phyloP scores from a whole-genome alignment of 2,888 invertebrate genomes.

The Polietes domitor region DNA sequence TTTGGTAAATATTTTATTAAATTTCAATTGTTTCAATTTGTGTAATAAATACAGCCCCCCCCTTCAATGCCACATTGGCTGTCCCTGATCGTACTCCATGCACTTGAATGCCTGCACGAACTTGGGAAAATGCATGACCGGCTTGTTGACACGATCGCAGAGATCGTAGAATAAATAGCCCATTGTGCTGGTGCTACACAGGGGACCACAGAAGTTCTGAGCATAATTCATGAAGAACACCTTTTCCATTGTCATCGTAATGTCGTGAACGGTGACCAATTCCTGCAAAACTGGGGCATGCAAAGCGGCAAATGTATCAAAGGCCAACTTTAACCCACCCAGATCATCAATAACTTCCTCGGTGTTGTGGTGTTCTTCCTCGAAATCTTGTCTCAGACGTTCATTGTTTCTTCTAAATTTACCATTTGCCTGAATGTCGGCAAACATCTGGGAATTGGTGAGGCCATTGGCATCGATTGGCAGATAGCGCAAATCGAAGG shows the following conservation, averaged over 20 bases:
- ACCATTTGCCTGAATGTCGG: not conserved
- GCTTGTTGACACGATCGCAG: constrained; percentile 3
- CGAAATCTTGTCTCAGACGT: not conserved
- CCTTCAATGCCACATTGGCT: not conserved
- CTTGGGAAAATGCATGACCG: not conserved
- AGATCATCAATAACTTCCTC: constrained; percentile 2
- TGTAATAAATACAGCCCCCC: not conserved
- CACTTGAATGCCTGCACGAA: not conserved
- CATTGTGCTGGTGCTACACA: not conserved
- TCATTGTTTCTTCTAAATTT: not conserved
- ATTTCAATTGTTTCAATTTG: too few species aligned
- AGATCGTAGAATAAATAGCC: not conserved
- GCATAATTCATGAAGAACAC: constrained; percentile 18
- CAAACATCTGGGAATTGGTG: not conserved
- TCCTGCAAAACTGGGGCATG: not conserved
- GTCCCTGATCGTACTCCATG: not conserved
- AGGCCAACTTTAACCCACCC: constrained; percentile 12
- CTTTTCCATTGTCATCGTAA: not conserved
- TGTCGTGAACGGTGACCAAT: not conserved
- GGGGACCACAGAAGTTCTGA: not conserved
- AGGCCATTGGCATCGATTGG: not conserved
- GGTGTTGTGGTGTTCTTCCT: not conserved
- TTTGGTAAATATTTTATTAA: too few species aligned
- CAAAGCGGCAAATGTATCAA: not conserved
- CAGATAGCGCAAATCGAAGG: not conserved